A percentile compares a stretch with the other conserved stretches of the same genome.
phyloP scores from a whole-genome alignment of 2,113 vertebrate species.

The Bagarius yarrelli region DNA sequence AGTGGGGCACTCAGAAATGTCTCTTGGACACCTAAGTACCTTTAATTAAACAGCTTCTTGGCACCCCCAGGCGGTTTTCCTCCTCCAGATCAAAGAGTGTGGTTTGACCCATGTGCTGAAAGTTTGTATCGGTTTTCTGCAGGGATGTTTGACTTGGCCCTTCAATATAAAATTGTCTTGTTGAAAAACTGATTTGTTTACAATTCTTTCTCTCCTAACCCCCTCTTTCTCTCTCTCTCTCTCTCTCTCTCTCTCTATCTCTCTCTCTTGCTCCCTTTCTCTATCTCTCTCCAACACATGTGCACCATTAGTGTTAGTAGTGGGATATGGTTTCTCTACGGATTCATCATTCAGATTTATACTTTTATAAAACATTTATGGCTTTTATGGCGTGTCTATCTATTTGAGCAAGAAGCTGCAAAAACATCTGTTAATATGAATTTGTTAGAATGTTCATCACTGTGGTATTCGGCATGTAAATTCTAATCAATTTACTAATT shows the following conservation, averaged over 20 bases:
- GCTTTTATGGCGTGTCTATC: neutral
- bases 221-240: conserved; percentile 30
- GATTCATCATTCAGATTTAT: conserved; percentile 23
- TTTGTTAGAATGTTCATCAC: neutral
- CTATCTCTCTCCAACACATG: neutral
- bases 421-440: neutral
- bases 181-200: conserved; percentile 79
- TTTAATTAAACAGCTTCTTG: conserved; percentile 74
- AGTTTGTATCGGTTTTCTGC: conserved; percentile 75
- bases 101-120: conserved; percentile 75
- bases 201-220: conserved; percentile 60
- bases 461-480: neutral
- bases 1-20: conserved; percentile 57
- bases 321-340: conserved; percentile 39
- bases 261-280: too few species aligned
- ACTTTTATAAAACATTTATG: conserved; percentile 10
- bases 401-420: neutral
- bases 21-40: conserved; percentile 68
- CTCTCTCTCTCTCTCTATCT: neutral
- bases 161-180: conserved; percentile 72
- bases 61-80: conserved; percentile 56
- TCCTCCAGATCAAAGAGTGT: conserved; percentile 67
- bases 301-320: conserved; percentile 41
- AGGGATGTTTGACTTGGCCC: conserved; percentile 76
- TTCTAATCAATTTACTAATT: neutral